phyloP scores from a whole-genome alignment of 2,888 invertebrate genomes.

The Agrypnus murinus region DNA sequence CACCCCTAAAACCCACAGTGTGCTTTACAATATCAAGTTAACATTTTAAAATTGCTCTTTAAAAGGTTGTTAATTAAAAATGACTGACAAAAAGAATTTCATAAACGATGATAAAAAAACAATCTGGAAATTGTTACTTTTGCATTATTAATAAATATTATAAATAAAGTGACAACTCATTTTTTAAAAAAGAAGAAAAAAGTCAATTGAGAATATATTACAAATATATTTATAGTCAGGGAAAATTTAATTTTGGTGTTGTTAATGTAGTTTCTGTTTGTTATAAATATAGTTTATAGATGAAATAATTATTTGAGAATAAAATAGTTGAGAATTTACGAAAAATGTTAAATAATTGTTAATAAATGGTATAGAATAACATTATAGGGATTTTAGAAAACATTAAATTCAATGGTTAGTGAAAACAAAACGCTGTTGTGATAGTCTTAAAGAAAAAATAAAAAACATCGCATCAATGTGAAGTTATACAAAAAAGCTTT shows the following conservation, averaged over 20 bases:
- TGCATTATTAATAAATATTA: not conserved
- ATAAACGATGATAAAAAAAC: slow-evolving; percentile 39
- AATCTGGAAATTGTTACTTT: slow-evolving; percentile 43
- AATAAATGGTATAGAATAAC: slow-evolving; percentile 49
- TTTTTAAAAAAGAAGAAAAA: slow-evolving; percentile 48
- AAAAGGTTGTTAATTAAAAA: slow-evolving; percentile 34
- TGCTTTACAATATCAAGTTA: slow-evolving; percentile 49
- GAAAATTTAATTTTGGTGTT: slow-evolving; percentile 56
- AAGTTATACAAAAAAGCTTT: slow-evolving; percentile 26
- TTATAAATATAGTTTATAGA: slow-evolving; percentile 50
- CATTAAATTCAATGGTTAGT: slow-evolving; percentile 51
- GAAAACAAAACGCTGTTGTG: slow-evolving; percentile 51
- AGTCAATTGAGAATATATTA: slow-evolving; percentile 61
- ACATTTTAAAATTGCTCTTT: slow-evolving; percentile 21
- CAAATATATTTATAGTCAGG: slow-evolving; percentile 61
- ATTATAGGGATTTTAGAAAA: slow-evolving; percentile 43
- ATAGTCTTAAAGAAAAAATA: slow-evolving; percentile 36
- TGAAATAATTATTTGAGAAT: slow-evolving; percentile 46
- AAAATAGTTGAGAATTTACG: slow-evolving; percentile 50
- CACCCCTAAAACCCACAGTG: slow-evolving; percentile 40
- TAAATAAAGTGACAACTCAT: slow-evolving; percentile 44
- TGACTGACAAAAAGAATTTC: slow-evolving; percentile 37
- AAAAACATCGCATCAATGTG: slow-evolving; percentile 49
- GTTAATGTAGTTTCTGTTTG: slow-evolving; percentile 46
- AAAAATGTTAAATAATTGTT: slow-evolving; percentile 52